Base-by-base conservation (phyloP, 2,888 invertebrate species). In the Ochropleura plecta region DNA sequence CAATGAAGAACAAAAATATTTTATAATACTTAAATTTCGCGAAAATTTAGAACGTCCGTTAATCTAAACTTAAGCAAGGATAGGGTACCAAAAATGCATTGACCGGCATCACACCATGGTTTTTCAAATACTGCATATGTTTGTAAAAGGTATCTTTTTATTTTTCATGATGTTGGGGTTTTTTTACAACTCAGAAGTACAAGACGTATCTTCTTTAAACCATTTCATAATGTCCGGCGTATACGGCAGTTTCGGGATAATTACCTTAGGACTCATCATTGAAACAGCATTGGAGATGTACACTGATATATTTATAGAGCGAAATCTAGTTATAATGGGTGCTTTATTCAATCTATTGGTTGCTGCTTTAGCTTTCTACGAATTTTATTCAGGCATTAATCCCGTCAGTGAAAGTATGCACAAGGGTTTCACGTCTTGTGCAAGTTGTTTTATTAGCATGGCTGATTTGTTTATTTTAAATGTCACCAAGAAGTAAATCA, bases 201-300 rank as follows among this genome's bases (percentile, higher is more conserved):
- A 67, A 1, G 73, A 91, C 30, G 75, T 92, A 67, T 79, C 82
- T 18, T 78, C 88, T 1, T 73, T 87, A 3, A 77, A 82, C 44
- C 88, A 87, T 67, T 95, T 94, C 66, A 30, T 92, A 4, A 91
- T 92, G 81, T 86, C 90, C 1, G 95, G 94, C 48, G 86, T 92
- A 0, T 93, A 89, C 42, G 94, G 94, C 5, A 83, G 91, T 18
- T 92, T 89, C 65, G 57, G 88, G 0, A 74, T 93, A 2, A 70
- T 93, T 4, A 87, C 89, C 1, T 73, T 94, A 1, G 95, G 94
- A 1, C 89, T 95, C 42, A 79, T 94, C 6, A 53, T 94, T 4
- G 94, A 95, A 80, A 89, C 88, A 7, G 93, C 90, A 8, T 73
- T 95, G 5, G 74, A 84, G 3, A 1, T 81, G 0, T 79, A 48